phyloP scores from a whole-genome alignment of 2,797 vertebrate species.

The Helostoma temminkii region DNA sequence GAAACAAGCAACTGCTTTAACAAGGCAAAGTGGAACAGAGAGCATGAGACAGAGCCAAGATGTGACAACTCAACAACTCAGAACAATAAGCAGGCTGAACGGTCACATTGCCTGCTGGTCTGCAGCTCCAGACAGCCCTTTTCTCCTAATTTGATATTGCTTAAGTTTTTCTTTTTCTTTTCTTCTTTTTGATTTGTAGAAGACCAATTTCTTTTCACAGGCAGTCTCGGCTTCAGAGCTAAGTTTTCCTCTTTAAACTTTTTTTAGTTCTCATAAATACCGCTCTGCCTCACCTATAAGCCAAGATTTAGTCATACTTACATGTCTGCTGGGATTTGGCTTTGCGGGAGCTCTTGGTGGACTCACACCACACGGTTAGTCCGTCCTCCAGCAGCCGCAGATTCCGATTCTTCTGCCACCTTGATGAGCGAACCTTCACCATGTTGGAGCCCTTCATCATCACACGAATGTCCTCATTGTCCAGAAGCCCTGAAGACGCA shows the following conservation, averaged over 20 bases:
- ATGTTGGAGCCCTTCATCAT: constrained; percentile 91
- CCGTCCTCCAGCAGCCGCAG: constrained; percentile 93
- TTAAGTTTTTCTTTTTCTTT: constrained; percentile 51
- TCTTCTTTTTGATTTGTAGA: constrained; percentile 22
- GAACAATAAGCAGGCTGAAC: constrained; percentile 44
- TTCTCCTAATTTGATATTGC: constrained; percentile 37
- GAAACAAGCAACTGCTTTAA: constrained; percentile 30
- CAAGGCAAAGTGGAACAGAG: constrained; percentile 17
- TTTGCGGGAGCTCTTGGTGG: constrained; percentile 84
- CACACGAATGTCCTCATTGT: constrained; percentile 89
- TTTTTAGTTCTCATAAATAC: too few species aligned
- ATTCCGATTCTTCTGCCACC: constrained; percentile 87
- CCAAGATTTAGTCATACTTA: constrained; percentile 76
- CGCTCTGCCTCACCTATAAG: background rate
- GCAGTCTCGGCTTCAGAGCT: constrained; percentile 10
- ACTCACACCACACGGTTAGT: constrained; percentile 92
- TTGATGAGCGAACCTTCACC: constrained; percentile 89
- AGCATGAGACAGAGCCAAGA: constrained; percentile 32
- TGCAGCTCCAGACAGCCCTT: constrained; percentile 19
- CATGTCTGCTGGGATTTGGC: constrained; percentile 88
- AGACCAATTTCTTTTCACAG: constrained; percentile 16
- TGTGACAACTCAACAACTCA: constrained; percentile 31
- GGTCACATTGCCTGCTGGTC: background rate
- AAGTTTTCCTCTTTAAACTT: too few species aligned
- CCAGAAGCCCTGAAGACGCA: constrained; percentile 85